A percentile compares a stretch with the other conserved stretches of the same genome.
phyloP scores from a whole-genome alignment of 2,888 invertebrate genomes.

The Scaptomyza reducta region DNA sequence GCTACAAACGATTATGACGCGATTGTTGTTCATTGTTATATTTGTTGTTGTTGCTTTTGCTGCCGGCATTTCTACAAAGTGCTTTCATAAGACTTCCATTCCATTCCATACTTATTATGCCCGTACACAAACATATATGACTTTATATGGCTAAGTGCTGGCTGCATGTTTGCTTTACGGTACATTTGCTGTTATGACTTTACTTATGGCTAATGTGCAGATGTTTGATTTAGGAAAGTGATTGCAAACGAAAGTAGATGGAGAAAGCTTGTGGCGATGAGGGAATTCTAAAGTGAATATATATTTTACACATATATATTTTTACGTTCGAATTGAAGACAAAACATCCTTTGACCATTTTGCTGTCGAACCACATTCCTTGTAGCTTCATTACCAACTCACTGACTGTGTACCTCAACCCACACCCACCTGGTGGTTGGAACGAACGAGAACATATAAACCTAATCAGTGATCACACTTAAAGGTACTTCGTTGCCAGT shows the following conservation, averaged over 20 bases:
- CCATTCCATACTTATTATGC: constrained; percentile 1
- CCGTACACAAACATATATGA: constrained; percentile 34
- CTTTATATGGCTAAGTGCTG: constrained; percentile 67
- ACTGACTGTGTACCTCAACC: constrained; percentile 21
- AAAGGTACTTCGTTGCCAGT: constrained; percentile 44
- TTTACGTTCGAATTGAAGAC: no score
- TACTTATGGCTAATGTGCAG: constrained; percentile 56
- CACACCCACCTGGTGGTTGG: constrained; percentile 49
- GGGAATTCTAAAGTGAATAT: no score
- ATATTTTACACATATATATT: no score
- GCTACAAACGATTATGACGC: constrained; percentile 79
- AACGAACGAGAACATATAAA: constrained; percentile 45
- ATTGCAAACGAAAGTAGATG: constrained; percentile 53
- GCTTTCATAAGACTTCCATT: constrained; percentile 32
- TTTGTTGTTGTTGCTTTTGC: constrained; percentile 24
- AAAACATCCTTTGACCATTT: constrained; percentile 5
- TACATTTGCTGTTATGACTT: constrained; percentile 76
- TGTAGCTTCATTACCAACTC: constrained; percentile 44
- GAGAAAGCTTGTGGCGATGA: constrained; percentile 26
- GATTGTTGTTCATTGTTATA: constrained; percentile 55
- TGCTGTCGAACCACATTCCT: constrained; percentile 43
- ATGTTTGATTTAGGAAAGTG: constrained; percentile 62
- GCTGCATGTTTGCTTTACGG: constrained; percentile 72
- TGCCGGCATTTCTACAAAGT: constrained; percentile 67
- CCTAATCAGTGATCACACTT: constrained; percentile 74